A percentile compares a stretch with the other conserved stretches of the same genome.
Evolutionary conservation across 1,140 invertebrate species (phyloP).

Genomic region (Phenacoccus solenopsis): DNA sequence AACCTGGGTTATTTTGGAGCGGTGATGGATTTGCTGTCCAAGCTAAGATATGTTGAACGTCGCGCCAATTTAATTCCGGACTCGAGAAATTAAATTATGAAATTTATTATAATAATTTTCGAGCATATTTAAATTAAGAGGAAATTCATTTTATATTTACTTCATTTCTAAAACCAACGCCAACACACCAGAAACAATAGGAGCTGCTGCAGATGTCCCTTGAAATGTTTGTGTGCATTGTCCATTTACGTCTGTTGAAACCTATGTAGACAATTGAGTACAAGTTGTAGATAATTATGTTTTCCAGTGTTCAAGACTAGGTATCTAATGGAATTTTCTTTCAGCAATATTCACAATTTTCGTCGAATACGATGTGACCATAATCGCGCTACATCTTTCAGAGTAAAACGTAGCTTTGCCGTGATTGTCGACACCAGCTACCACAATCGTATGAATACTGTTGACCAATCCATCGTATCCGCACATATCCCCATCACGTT

Average conservation of each 20-base stretch:
- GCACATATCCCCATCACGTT: conserved; percentile 69
- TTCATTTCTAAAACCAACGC: conserved; percentile 71
- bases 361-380: conserved; percentile 80
- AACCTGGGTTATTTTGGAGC: conserved; percentile 52
- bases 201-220: conserved; percentile 73
- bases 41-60: conserved; percentile 76
- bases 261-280: conserved; percentile 39
- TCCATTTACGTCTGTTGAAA: conserved; percentile 62
- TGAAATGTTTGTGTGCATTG: conserved; percentile 66
- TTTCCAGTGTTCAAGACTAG: too few relatives aligned
- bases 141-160: conserved; percentile 40
- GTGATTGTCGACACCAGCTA: conserved; percentile 73
- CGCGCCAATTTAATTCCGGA: conserved; percentile 71
- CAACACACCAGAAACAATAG: conserved; percentile 71
- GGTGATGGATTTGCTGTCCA: conserved; percentile 64
- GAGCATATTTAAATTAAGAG: neutral
- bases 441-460: conserved; percentile 72
- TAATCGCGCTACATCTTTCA: conserved; percentile 72
- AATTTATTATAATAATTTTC: neutral
- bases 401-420: conserved; percentile 80
- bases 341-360: neutral
- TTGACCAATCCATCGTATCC: conserved; percentile 82
- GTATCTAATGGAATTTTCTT: too few relatives aligned
- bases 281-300: too few relatives aligned
- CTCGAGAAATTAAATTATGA: conserved; percentile 36